Base-by-base conservation (phyloP, 2,888 invertebrate species). In the Pherbina coryleti region DNA sequence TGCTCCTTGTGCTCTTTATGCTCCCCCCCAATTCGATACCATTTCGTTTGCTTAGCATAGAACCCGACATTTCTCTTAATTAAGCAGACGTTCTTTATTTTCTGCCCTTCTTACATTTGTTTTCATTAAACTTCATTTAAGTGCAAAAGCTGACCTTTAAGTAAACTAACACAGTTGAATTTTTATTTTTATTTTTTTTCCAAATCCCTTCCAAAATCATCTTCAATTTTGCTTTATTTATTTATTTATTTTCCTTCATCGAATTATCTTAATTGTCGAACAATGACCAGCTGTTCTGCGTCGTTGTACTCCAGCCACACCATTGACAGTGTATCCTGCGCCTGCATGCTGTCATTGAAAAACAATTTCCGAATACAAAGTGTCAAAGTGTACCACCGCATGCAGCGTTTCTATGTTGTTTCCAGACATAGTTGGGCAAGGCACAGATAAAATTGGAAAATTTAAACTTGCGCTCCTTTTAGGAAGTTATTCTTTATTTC, bases 271-370 rank as follows among this genome's bases (percentile, higher is more conserved):
- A 19, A 66, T 66, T 31, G 44, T 1, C 31, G 25, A 69, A 51
- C 69, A 44, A 49, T 69, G 51, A 51, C 69, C 69, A 69, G 69
- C 51, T 69, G 69, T 69, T 69, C 19, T 69, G 19, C 49, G 69
- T 28, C 44, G 51, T 25, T 49, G 22, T 69, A 49, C 5, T 22
- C 17, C 55, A 5, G 7, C 19, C 7, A 19, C 17, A 37, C 8
- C 37, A 37, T 37, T 37, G 37, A 37, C 37, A 37, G 37, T 8
- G 37, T 37, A 37, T 37, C 37, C 37, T 37, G 37, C 8, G 37
- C 8, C 37, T 37, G 37, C 37, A 8, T 8, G 37, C 5, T 37
- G 37, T 37, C 37, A 37, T 37, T 7, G 37, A 37, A 37, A 37
- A 37, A 8, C 37, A 37, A 37, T 37, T 37, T 37, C 8, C 37